These are phyloP conservation scores for Trachemys scripta DNA, from an alignment of 2,113 vertebrate species.

Conservation along the genomic window DNA sequence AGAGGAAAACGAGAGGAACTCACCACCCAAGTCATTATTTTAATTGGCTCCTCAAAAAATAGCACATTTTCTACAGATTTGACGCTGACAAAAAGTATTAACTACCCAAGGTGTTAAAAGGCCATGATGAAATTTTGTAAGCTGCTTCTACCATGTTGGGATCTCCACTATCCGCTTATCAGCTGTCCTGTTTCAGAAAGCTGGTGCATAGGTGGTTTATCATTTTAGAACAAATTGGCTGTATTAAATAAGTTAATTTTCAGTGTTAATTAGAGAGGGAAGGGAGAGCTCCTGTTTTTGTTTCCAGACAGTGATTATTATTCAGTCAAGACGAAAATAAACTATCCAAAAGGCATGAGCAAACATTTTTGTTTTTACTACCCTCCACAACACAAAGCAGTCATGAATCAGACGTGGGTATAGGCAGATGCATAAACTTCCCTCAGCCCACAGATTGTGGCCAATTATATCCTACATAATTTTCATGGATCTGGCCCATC, in stretches of 20 bases:
- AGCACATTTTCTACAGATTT: constrained; percentile 54
- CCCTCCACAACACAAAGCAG: too few relatives aligned
- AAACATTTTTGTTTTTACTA: not conserved
- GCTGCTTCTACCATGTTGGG: not conserved
- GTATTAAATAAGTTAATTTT: not conserved
- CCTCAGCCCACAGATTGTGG: not conserved
- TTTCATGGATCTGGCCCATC: not conserved
- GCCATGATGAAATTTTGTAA: constrained; percentile 39
- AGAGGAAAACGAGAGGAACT: constrained; percentile 61
- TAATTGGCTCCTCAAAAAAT: constrained; percentile 74
- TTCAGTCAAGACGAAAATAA: constrained; percentile 6
- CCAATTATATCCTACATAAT: not conserved
- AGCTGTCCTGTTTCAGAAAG: constrained; percentile 11
- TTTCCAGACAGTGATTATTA: constrained; percentile 29
- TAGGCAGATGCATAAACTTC: not conserved
- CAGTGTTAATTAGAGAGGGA: constrained; percentile 40
- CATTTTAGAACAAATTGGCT: not conserved
- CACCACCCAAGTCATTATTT: constrained; percentile 70
- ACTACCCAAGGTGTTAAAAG: constrained; percentile 57
- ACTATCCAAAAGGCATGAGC: not conserved
- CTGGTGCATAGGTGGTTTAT: not conserved
- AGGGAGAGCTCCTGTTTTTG: not conserved
- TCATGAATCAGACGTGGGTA: not conserved
- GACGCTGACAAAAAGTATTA: constrained; percentile 51
- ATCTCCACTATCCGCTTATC: not conserved